These are phyloP conservation scores for Seriola rivoliana DNA, from an alignment of 2,113 vertebrate species.

Conservation along the genomic window DNA sequence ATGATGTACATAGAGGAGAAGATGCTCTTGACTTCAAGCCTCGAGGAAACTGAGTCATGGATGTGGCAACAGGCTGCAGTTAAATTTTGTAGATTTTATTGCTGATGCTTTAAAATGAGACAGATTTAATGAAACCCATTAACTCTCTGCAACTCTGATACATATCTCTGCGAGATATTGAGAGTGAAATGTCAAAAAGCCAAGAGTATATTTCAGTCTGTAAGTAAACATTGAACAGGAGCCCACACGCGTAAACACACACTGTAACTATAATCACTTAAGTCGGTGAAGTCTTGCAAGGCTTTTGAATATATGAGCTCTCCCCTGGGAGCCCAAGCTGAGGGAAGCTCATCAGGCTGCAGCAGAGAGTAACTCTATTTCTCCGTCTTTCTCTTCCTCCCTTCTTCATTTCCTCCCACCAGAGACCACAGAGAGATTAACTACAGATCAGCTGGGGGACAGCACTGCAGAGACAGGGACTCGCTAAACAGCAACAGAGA, in stretches of 20 bases:
- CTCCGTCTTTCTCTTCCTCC: constrained; percentile 50
- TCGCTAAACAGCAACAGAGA: constrained; percentile 55
- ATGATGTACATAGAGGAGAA: background rate
- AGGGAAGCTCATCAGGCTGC: constrained; percentile 63
- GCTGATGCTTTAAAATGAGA: constrained; percentile 33
- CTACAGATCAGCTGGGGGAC: constrained; percentile 70
- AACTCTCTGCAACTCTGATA: constrained; percentile 20
- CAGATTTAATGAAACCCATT: constrained; percentile 47
- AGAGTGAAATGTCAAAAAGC: constrained; percentile 48
- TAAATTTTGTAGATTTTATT: constrained; percentile 20
- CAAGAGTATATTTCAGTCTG: constrained; percentile 32
- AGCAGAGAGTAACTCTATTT: constrained; percentile 67
- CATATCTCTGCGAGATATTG: constrained; percentile 18
- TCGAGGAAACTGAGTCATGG: constrained; percentile 17
- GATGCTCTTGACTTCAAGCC: background rate
- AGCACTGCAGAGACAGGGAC: constrained; percentile 53
- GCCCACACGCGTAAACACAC: constrained; percentile 47
- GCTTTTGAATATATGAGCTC: constrained; percentile 65
- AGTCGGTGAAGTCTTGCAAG: constrained; percentile 50
- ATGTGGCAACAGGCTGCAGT: constrained; percentile 29
- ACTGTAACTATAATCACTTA: constrained; percentile 59
- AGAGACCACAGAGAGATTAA: constrained; percentile 70
- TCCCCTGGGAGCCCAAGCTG: constrained; percentile 56
- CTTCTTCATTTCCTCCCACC: constrained; percentile 70
- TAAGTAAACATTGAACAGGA: constrained; percentile 55